A percentile compares a stretch with the other conserved stretches of the same genome.
These are phyloP conservation scores for Calycopis cecrops DNA, from an alignment of 1,140 invertebrate species.

Conservation along the genomic window DNA sequence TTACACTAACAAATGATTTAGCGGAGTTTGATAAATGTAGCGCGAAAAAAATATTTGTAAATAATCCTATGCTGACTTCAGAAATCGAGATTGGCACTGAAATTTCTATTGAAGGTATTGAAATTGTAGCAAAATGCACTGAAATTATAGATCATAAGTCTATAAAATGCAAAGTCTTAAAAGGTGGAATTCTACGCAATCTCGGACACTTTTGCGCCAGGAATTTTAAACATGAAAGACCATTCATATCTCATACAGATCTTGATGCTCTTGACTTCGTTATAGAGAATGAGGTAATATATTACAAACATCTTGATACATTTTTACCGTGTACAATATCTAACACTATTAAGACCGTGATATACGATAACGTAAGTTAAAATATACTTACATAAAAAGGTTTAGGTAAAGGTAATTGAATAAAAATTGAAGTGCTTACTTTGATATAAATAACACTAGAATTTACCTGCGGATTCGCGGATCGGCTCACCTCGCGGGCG, in stretches of 20 bases:
- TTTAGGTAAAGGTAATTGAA: constrained; percentile 6
- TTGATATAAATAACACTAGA: too few species aligned
- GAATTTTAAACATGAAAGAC: constrained; percentile 27
- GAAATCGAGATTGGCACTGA: constrained; percentile 39
- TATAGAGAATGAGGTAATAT: constrained; percentile 42
- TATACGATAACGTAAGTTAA: too few species aligned
- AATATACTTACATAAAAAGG: too few species aligned
- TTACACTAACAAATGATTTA: constrained; percentile 36
- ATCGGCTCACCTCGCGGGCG: too few species aligned
- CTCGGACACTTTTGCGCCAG: constrained; percentile 32
- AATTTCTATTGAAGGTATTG: constrained; percentile 38
- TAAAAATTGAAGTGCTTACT: too few species aligned
- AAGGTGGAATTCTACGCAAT: constrained; percentile 38
- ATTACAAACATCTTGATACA: not conserved
- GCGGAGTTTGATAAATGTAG: constrained; percentile 41
- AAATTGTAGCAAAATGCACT: constrained; percentile 40
- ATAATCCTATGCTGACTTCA: constrained; percentile 34
- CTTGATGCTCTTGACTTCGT: constrained; percentile 41
- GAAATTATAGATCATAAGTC: constrained; percentile 29
- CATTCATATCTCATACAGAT: constrained; percentile 39
- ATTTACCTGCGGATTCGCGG: too few species aligned
- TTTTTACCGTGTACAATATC: not conserved
- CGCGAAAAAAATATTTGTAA: constrained; percentile 38
- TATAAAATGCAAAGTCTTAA: constrained; percentile 38
- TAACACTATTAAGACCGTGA: too few species aligned